phyloP scores from a whole-genome alignment of 1,140 invertebrate genomes.

The Goniozus legneri region DNA sequence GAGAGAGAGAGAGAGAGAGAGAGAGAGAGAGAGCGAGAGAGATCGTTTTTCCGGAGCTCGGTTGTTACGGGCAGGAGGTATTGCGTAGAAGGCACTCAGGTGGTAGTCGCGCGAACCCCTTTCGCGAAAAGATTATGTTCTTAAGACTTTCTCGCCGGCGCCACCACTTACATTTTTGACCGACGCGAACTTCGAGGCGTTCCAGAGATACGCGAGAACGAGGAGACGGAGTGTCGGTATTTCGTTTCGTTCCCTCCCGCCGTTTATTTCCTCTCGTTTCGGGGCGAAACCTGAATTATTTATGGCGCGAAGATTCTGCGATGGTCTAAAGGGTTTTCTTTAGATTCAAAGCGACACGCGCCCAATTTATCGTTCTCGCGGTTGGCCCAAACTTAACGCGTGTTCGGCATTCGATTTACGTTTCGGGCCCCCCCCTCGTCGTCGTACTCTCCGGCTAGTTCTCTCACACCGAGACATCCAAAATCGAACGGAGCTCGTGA shows the following conservation, averaged over 20 bases:
- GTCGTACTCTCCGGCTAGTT: too few relatives aligned
- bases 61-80: neutral
- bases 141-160: constrained; percentile 18
- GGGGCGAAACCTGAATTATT: constrained; percentile 31
- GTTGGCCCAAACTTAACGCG: constrained; percentile 5
- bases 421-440: neutral
- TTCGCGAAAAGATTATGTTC: constrained; percentile 40
- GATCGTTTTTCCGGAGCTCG: too few relatives aligned
- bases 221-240: neutral
- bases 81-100: constrained; percentile 21
- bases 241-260: constrained; percentile 26
- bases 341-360: neutral
- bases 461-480: too few relatives aligned
- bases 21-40: neutral
- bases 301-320: constrained; percentile 21
- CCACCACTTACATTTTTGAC: too few relatives aligned
- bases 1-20: neutral
- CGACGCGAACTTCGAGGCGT: too few relatives aligned
- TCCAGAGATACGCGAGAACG: neutral
- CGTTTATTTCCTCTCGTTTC: too few relatives aligned
- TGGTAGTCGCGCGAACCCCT: constrained; percentile 31
- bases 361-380: constrained; percentile 21
- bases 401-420: neutral
- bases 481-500: too few relatives aligned
- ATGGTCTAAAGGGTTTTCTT: constrained; percentile 7